Evolutionary conservation across 2,113 vertebrate genomes (phyloP), one percentile per base, ranked within the genome.

Genomic region (Oreochromis spilurus): DNA sequence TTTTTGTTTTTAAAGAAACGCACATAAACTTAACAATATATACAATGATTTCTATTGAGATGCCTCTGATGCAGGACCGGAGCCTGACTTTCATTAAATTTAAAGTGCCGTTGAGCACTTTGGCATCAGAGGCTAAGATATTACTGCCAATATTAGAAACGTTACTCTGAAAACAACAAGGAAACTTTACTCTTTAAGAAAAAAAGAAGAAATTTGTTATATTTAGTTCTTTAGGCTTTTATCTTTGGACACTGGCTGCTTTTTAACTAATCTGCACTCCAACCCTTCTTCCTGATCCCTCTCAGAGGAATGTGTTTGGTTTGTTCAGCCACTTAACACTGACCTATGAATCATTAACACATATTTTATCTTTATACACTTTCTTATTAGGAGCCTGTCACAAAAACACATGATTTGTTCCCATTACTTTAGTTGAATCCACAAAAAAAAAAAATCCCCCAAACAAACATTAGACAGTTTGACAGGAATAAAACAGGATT

Each of bases 71-170:
- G 36, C 62, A 67, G 62, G 58, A 62, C 31, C 0, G 2, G 58
- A 62, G 0, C 17, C 31, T 19, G 31, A 62, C 6, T 62, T 62
- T 4, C 31, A 34, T 19, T 60, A 4, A 60, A 34, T 60, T 34
- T 19, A 60, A 60, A 60, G 16, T 62, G 58, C 58, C 11, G 29
- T 62, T 62, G 58, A 62, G 58, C 58, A 62, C 0, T 62, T 62
- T 62, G 29, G 9, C 29, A 62, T 62, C 29, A 62, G 29, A 65
- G 31, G 31, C 4, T 4, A 65, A 36, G 2, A 36, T 36, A 65
- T 65, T 12, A 65, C 9, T 2, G 0, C 60, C 0, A 0, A 65
- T 65, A 65, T 65, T n/a, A 36, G 17, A 65, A 36, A 65, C 17
- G 36, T 36, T 36, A 62, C 58, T 60, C 29, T 62, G 58, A 19